Evolutionary conservation across 2,113 vertebrate genomes (phyloP).

Genomic region (Hemibates koningsi): DNA sequence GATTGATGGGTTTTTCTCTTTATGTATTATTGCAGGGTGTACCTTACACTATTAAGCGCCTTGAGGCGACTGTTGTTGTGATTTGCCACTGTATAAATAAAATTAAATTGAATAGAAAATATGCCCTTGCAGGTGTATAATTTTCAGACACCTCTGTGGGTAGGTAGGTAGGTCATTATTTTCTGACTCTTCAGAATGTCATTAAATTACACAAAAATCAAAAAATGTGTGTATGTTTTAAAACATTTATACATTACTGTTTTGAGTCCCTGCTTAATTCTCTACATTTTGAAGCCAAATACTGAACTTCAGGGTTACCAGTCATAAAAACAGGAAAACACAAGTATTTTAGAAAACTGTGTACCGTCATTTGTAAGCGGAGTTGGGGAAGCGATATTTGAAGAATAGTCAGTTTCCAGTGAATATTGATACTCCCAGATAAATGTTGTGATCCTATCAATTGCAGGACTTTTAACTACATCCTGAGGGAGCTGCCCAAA

Average conservation of each 20-base stretch:
- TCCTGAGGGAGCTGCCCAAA: constrained; percentile 91
- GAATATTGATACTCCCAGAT: not conserved
- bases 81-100: not conserved
- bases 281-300: not conserved
- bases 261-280: not conserved
- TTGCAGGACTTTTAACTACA: constrained; percentile 93
- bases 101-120: not conserved
- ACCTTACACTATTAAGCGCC: not conserved
- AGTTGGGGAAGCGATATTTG: not conserved
- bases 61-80: not conserved
- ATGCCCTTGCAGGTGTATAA: not conserved
- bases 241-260: not conserved
- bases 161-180: not conserved
- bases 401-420: not conserved
- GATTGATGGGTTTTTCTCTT: not conserved
- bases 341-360: not conserved
- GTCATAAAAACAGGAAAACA: not conserved
- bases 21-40: not conserved
- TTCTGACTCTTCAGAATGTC: not conserved
- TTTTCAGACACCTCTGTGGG: not conserved
- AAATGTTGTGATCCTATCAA: not conserved
- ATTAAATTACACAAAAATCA: not conserved
- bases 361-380: not conserved
- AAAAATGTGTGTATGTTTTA: not conserved
- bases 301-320: not conserved